phyloP scores from a whole-genome alignment of 1,140 invertebrate genomes.

The Sminthurinus signatus region DNA sequence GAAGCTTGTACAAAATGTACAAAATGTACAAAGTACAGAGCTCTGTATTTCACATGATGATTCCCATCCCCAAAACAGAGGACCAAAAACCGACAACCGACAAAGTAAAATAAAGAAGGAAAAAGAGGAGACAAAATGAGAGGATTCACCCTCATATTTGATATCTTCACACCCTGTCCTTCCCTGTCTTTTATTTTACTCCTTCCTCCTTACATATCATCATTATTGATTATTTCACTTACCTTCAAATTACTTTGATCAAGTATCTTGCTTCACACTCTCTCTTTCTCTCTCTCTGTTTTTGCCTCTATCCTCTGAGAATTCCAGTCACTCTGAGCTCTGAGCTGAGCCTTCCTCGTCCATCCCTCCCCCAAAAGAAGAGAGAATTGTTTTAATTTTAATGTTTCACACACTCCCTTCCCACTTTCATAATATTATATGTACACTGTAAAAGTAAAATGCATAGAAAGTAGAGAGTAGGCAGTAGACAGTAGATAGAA shows the following conservation, averaged over 20 bases:
- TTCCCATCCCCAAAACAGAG: constrained; percentile 23
- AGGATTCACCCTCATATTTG: constrained; percentile 29
- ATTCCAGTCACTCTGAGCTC: too few species aligned
- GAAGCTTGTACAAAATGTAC: too few species aligned
- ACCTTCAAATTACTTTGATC: constrained; percentile 32
- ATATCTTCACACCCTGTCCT: constrained; percentile 33
- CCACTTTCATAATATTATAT: too few species aligned
- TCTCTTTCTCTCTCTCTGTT: neutral
- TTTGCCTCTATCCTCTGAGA: constrained; percentile 11
- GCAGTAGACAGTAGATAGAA: too few species aligned
- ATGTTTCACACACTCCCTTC: constrained; percentile 14
- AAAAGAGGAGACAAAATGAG: too few species aligned
- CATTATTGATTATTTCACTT: constrained; percentile 33
- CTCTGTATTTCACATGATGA: constrained; percentile 16
- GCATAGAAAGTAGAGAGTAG: too few species aligned
- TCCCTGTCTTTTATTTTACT: too few species aligned
- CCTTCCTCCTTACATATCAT: constrained; percentile 21
- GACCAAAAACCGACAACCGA: too few species aligned
- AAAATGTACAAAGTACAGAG: too few species aligned
- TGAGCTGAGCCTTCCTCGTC: neutral
- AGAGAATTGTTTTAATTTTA: constrained; percentile 38
- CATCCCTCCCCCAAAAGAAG: constrained; percentile 15
- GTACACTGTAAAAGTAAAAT: too few species aligned
- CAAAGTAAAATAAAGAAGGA: too few species aligned
- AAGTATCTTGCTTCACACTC: constrained; percentile 13